Base-by-base conservation (phyloP, 2,888 invertebrate species). In the Phrixothrix hirtus region DNA sequence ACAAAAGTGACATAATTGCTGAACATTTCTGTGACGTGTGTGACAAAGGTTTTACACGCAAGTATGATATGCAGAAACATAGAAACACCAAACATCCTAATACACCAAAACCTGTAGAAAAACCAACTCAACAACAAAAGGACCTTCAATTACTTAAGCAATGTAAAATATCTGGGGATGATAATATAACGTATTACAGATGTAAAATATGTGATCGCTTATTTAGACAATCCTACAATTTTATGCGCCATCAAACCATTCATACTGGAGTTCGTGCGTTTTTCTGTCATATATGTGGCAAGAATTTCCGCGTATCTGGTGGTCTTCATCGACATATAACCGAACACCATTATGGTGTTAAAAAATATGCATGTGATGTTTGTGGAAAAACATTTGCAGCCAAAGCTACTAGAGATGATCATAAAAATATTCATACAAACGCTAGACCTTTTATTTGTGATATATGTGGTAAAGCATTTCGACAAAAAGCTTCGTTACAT, bases 241-340 rank as follows among this genome's bases (percentile, higher is more conserved):
- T 81, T 68, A 58, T 74, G 31, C 73, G 81, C 0, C 83, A 83
- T 62, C 64, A 68, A 51, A 75, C 79, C 1, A 65, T 75, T 2
- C 82, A 82, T 63, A 68, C 71, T 1, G 73, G 71, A 14, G 76
- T 74, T 46, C 70, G 72, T 31, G 69, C 75, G 0, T 77, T 77
- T 67, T 74, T 75, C 61, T 84, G 84, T 64, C 73, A 78, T 55
- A 54, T 75, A n/a, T 83, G 83, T 67, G 82, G 80, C 0, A 77
- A 77, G 45, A 73, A 71, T 26, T 82, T 81, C 71, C 65, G 71
- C 44, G 77, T 79, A 62, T 68, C 71, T 46, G 77, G 76, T 27
- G 81, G 81, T 61, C 71, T 84, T 16, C 75, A 75, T 11, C 75
- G 82, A 0, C 84, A 84, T 69, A 64, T 75, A 1, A 75, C 76